phyloP scores from a whole-genome alignment of 2,888 invertebrate species.

The Frankliniella intonsa region DNA sequence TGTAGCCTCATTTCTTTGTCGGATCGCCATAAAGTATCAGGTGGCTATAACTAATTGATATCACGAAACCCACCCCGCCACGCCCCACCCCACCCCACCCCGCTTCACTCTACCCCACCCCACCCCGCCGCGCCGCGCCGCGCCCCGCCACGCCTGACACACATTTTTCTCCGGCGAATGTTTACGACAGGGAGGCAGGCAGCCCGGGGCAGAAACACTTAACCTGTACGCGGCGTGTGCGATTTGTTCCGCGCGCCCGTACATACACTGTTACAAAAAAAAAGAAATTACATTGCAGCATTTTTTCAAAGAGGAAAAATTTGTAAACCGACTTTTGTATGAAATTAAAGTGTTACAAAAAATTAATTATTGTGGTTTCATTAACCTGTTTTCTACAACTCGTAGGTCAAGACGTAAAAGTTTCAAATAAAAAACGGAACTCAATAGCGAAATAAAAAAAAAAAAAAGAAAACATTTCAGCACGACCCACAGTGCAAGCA shows the following conservation, averaged over 20 bases:
- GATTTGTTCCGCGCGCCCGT: not conserved
- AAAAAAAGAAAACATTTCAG: not conserved
- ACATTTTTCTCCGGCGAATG: conserved; percentile 26
- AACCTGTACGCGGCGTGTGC: not conserved
- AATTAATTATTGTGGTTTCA: no score
- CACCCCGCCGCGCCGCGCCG: not conserved
- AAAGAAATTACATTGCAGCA: no score
- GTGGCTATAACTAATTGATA: conserved; percentile 27
- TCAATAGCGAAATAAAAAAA: not conserved
- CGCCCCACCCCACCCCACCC: not conserved
- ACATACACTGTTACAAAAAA: no score
- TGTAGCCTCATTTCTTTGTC: not conserved
- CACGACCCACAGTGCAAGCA: no score
- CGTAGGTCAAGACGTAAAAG: no score
- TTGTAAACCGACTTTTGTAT: no score
- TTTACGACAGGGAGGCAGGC: conserved; percentile 6
- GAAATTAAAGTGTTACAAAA: no score
- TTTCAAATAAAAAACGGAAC: no score
- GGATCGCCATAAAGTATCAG: conserved; percentile 13
- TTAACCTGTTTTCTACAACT: no score
- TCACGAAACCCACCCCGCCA: not conserved
- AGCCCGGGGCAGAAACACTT: not conserved
- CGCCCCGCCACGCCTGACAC: not conserved
- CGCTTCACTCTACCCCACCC: not conserved
- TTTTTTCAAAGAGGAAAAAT: no score